Evolutionary conservation across 2,113 vertebrate genomes (phyloP).

Genomic region (Oreochromis spilurus): DNA sequence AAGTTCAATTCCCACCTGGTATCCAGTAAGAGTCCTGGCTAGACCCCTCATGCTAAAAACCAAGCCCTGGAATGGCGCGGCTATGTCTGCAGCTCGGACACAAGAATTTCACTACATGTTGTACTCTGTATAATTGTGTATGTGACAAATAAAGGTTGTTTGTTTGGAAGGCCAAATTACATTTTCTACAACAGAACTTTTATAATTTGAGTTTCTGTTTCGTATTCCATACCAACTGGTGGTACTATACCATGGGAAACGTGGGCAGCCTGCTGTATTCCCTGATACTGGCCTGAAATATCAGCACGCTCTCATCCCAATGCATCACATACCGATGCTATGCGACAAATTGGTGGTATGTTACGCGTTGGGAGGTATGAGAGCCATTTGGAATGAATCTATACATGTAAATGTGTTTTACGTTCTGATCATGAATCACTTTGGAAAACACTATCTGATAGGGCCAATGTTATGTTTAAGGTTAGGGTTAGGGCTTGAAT

Average conservation of each 20-base stretch:
- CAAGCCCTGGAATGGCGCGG: too few relatives aligned
- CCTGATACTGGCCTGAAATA: not conserved
- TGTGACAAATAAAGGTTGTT: too few relatives aligned
- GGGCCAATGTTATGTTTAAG: not conserved
- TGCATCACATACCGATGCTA: not conserved
- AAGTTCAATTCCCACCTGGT: too few relatives aligned
- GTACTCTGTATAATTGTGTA: too few relatives aligned
- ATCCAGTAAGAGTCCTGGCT: too few relatives aligned
- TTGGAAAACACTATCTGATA: not conserved
- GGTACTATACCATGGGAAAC: not conserved
- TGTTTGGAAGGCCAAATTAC: not conserved
- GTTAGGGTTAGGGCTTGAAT: not conserved
- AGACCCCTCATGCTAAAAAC: too few relatives aligned
- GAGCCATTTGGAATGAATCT: not conserved
- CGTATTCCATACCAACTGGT: not conserved
- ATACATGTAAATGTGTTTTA: not conserved
- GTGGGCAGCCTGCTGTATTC: not conserved
- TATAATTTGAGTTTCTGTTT: not conserved
- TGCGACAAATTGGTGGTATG: fast-evolving
- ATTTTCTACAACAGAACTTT: not conserved
- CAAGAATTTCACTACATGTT: too few relatives aligned
- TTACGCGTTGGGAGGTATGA: fast-evolving
- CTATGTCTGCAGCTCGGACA: too few relatives aligned
- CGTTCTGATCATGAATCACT: not conserved
- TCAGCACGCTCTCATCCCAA: not conserved